These are phyloP conservation scores for Parthenolecanium corni DNA, from an alignment of 2,888 invertebrate genomes.

Conservation along the genomic window DNA sequence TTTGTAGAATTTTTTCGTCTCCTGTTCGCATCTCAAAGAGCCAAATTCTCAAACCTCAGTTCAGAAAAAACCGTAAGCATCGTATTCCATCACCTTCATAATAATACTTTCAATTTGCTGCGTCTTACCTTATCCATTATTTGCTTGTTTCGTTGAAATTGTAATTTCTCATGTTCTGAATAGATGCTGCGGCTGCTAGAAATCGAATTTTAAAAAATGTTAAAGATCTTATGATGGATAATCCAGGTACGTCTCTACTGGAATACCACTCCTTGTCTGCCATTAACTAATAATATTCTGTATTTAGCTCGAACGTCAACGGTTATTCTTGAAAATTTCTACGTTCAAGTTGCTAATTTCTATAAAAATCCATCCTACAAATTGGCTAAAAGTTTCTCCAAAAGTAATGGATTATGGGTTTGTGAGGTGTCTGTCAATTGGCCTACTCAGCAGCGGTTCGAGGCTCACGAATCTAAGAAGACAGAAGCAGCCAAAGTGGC, in stretches of 20 bases:
- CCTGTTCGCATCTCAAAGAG: no score
- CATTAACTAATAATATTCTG: neutral
- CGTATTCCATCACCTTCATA: no score
- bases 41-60: no score
- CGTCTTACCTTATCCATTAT: no score
- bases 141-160: no score
- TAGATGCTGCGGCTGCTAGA: no score
- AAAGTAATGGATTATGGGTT: slow-evolving; percentile 28
- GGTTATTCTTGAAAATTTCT: slow-evolving; percentile 17
- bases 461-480: slow-evolving; percentile 28
- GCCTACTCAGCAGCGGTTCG: slow-evolving; percentile 29
- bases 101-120: no score
- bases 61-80: no score
- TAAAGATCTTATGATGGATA: neutral
- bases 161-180: no score
- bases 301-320: slow-evolving; percentile 19
- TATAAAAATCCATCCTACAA: slow-evolving; percentile 9
- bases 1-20: no score
- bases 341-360: slow-evolving; percentile 21
- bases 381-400: slow-evolving; percentile 21
- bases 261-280: no score
- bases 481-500: slow-evolving; percentile 30
- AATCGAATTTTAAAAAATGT: no score
- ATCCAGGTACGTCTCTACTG: neutral
- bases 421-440: slow-evolving; percentile 30